A percentile compares a stretch with the other conserved stretches of the same genome.
These are phyloP conservation scores for Drosophila bifasciata DNA, from an alignment of 1,140 invertebrate species.

Conservation along the genomic window DNA sequence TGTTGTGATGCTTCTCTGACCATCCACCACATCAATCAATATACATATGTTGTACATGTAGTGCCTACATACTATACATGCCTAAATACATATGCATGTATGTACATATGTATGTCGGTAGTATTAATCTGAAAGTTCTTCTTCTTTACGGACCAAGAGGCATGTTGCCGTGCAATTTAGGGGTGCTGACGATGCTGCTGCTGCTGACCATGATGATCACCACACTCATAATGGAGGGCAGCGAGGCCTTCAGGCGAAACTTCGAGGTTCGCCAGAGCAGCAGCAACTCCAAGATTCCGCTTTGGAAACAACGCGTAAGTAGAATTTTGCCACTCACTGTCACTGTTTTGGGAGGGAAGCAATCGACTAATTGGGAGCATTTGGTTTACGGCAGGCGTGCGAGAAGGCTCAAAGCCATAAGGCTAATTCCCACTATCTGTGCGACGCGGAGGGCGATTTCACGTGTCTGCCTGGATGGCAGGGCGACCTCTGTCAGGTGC, in stretches of 20 bases:
- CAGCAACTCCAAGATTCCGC: slow-evolving; percentile 86
- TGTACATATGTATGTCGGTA: too few species aligned
- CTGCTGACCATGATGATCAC: slow-evolving; percentile 21
- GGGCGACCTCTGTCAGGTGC: slow-evolving; percentile 95
- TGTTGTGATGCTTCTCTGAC: too few species aligned
- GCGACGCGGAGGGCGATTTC: slow-evolving; percentile 95
- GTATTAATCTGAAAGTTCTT: not conserved
- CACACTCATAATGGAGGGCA: not conserved
- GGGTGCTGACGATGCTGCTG: slow-evolving; percentile 8
- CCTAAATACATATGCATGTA: too few species aligned
- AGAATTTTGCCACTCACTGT: not conserved
- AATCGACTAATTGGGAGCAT: not conserved
- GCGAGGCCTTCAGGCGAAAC: slow-evolving; percentile 37
- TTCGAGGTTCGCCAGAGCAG: slow-evolving; percentile 68
- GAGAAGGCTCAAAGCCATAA: slow-evolving; percentile 93
- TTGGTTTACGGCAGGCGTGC: slow-evolving; percentile 86
- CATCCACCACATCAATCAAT: too few species aligned
- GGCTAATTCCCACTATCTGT: slow-evolving; percentile 95
- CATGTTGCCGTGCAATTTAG: not conserved
- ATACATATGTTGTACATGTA: too few species aligned
- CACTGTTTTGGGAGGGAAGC: too few species aligned
- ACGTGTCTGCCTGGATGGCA: slow-evolving; percentile 96
- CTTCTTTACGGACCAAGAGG: not conserved
- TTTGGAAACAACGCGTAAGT: slow-evolving; percentile 92
- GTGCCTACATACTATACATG: too few species aligned